Base-by-base conservation (phyloP, 1,140 invertebrate genomes). In the Copidosoma floridanum region DNA sequence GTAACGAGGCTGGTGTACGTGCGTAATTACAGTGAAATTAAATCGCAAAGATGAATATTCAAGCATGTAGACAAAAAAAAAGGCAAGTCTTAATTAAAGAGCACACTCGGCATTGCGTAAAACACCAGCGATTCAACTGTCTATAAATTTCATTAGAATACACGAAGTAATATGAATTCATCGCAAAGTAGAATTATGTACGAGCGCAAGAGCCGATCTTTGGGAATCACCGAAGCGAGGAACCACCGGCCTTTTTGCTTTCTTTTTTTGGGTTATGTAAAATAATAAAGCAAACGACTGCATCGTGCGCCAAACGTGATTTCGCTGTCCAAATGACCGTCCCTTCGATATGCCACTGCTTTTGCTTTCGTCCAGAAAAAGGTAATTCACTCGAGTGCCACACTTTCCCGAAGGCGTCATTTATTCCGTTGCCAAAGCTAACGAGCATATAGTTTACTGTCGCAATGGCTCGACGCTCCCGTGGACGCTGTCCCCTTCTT, bases 341-440 rank as follows among this genome's bases (percentile, higher is more conserved):
- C 41, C 21, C 16, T 59, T 46, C 53, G 37, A 52, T 53, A 46
- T 46, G 41, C 40, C n/a, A n/a, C n/a, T n/a, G n/a, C n/a, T n/a
- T n/a, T n/a, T 52, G 38, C 53, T 53, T 52, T 53, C 37, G 21
- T 16, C 47, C 14, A 41, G 46, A 43, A 67, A 58, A 58, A 48
- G 56, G 50, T 65, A 58, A 60, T 59, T 59, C 41, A 41, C 14
- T 46, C 38, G 27, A 52, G 26, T 41, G 41, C 41, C 43, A 54
- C 29, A n/a, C 52, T 65, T 58, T 64, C 48, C 62, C 56, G 60
- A 67, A 65, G 40, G 48, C 58, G 57, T 68, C 67, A 67, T 67
- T 66, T 59, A 70, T 70, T 65, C 64, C 37, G 40, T 32, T 62
- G 32, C 41, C 29, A 12, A 20, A 46, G 12, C 21, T 1, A 11